Evolutionary conservation across 2,113 vertebrate genomes (phyloP).

Genomic region (Chroicocephalus ridibundus): DNA sequence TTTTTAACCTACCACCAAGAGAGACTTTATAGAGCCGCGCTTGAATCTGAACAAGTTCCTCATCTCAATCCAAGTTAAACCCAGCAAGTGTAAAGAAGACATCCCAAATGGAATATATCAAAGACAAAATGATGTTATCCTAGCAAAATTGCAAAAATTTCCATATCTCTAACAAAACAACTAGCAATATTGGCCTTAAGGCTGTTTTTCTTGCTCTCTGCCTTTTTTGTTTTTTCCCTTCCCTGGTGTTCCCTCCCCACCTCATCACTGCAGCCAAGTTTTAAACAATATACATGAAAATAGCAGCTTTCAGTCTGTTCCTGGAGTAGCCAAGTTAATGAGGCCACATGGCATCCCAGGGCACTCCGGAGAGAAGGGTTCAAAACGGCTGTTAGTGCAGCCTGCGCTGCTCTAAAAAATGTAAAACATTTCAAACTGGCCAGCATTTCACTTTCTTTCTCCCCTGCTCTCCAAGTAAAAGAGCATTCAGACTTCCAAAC

Average conservation of each 20-base stretch:
- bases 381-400: not conserved
- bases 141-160: not conserved
- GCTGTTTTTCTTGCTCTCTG: not conserved
- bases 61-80: conserved; percentile 48
- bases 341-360: conserved; percentile 13
- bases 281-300: conserved; percentile 27
- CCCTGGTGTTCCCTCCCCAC: not conserved
- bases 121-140: conserved; percentile 31
- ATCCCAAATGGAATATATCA: conserved; percentile 11
- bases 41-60: conserved; percentile 1
- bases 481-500: not conserved
- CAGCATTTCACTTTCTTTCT: not conserved
- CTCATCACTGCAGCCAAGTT: conserved; percentile 12
- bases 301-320: conserved; percentile 16
- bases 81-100: conserved; percentile 8
- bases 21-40: not conserved
- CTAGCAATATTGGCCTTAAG: not conserved
- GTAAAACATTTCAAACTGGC: not conserved
- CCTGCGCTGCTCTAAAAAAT: not conserved
- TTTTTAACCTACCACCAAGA: conserved; percentile 37
- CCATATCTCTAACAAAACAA: not conserved
- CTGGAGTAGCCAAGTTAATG: conserved; percentile 10
- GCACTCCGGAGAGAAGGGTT: not conserved
- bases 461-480: not conserved
- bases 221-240: not conserved